These are phyloP conservation scores for Sinotaia quadrata DNA, from an alignment of 2,888 invertebrate genomes.

Conservation along the genomic window DNA sequence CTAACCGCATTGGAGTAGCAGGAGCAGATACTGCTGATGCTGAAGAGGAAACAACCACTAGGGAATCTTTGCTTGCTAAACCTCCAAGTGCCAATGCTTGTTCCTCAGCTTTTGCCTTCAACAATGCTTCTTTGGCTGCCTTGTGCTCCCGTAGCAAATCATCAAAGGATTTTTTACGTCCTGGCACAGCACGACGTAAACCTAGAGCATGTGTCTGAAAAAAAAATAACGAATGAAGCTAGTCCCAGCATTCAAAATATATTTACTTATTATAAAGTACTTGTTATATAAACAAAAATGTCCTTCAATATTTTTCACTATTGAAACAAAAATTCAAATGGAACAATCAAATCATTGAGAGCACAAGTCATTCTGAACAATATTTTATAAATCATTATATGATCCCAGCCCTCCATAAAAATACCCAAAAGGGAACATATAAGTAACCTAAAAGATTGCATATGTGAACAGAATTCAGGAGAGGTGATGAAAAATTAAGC, in stretches of 20 bases:
- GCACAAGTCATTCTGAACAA: no score
- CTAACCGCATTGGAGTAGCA: constrained; percentile 14
- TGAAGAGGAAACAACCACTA: constrained; percentile 23
- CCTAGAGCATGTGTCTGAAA: constrained; percentile 78
- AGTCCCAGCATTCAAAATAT: background rate
- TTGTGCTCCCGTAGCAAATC: constrained; percentile 82
- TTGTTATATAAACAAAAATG: background rate
- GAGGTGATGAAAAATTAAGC: no score
- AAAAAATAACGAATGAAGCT: no score
- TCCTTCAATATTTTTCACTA: no score
- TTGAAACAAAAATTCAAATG: no score
- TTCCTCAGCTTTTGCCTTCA: constrained; percentile 59
- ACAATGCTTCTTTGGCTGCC: constrained; percentile 77
- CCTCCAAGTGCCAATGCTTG: constrained; percentile 40
- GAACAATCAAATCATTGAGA: no score
- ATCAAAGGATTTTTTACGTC: constrained; percentile 83
- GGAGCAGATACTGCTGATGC: constrained; percentile 1
- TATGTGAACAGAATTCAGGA: no score
- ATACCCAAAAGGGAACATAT: no score
- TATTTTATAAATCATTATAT: no score
- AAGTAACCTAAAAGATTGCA: no score
- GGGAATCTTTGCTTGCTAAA: constrained; percentile 29
- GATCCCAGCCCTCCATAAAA: no score
- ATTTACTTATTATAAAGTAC: background rate
- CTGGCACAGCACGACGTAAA: constrained; percentile 80